A percentile compares a stretch with the other conserved stretches of the same genome.
These are phyloP conservation scores for Arctocebus calabarensis DNA, from an alignment of 2,797 vertebrate species.

Conservation along the genomic window DNA sequence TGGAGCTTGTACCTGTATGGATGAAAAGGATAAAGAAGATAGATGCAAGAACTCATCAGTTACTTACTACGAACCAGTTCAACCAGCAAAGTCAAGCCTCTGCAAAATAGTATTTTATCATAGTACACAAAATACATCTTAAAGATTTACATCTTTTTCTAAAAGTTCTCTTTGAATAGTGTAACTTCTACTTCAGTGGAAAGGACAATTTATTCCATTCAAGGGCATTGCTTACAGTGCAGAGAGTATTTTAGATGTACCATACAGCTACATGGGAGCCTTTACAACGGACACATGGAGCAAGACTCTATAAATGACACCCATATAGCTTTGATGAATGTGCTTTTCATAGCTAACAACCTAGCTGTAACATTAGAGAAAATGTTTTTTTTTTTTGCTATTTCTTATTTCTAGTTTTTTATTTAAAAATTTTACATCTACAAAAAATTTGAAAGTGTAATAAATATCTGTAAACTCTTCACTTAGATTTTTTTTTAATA, in stretches of 20 bases:
- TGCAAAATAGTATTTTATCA: constrained; percentile 34
- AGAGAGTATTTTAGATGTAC: neutral
- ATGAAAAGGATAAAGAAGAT: neutral
- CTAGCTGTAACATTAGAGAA: neutral
- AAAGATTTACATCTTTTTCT: neutral
- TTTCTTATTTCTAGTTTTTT: constrained; percentile 37
- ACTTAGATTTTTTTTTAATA: neutral
- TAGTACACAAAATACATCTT: constrained; percentile 16
- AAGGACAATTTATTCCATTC: constrained; percentile 1
- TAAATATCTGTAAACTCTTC: neutral
- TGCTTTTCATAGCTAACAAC: constrained; percentile 11
- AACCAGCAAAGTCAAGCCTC: neutral
- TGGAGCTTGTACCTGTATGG: neutral
- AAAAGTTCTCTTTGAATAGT: constrained; percentile 31
- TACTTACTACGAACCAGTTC: neutral
- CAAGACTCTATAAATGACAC: constrained; percentile 23
- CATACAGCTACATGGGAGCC: neutral
- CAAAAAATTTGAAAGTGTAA: constrained; percentile 23
- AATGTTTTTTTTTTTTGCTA: constrained; percentile 60
- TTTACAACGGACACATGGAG: constrained; percentile 15
- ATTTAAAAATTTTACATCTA: neutral
- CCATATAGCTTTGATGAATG: constrained; percentile 30
- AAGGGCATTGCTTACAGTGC: neutral
- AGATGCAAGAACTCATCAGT: neutral
- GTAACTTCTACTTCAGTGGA: neutral